phyloP scores from a whole-genome alignment of 2,888 invertebrate genomes.

The Polymixis lichenea region DNA sequence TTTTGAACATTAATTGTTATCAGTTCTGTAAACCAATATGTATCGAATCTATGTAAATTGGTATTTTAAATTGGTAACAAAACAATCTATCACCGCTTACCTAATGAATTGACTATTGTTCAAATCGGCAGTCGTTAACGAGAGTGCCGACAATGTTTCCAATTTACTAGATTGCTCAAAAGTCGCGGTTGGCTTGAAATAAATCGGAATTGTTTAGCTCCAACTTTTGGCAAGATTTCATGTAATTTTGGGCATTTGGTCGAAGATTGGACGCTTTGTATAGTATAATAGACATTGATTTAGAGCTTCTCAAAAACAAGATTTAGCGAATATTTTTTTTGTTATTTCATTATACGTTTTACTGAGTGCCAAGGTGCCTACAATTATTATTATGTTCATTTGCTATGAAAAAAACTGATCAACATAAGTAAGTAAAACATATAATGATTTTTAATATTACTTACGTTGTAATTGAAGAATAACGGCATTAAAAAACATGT shows the following conservation, averaged over 20 bases:
- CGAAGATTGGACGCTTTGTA: conserved; percentile 25
- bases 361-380: neutral
- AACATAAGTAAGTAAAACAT: too few relatives aligned
- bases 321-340: conserved; percentile 12
- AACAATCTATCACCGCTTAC: conserved; percentile 47
- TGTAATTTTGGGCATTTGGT: conserved; percentile 50
- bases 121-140: conserved; percentile 47
- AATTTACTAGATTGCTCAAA: conserved; percentile 65
- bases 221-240: conserved; percentile 56
- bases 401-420: neutral
- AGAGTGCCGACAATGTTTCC: conserved; percentile 65
- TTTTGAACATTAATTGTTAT: neutral
- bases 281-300: conserved; percentile 14
- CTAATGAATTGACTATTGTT: conserved; percentile 47
- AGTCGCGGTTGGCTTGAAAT: conserved; percentile 52
- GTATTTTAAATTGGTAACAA: conserved; percentile 30
- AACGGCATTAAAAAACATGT: too few relatives aligned
- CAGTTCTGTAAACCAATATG: neutral
- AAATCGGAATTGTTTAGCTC: conserved; percentile 48
- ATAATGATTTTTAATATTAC: too few relatives aligned
- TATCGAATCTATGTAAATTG: neutral
- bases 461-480: too few relatives aligned
- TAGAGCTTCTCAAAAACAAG: neutral
- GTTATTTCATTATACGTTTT: conserved; percentile 15
- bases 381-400: neutral